Evolutionary conservation across 2,797 vertebrate genomes (phyloP), one percentile per base, ranked within the genome.

Genomic region (Falco biarmicus): DNA sequence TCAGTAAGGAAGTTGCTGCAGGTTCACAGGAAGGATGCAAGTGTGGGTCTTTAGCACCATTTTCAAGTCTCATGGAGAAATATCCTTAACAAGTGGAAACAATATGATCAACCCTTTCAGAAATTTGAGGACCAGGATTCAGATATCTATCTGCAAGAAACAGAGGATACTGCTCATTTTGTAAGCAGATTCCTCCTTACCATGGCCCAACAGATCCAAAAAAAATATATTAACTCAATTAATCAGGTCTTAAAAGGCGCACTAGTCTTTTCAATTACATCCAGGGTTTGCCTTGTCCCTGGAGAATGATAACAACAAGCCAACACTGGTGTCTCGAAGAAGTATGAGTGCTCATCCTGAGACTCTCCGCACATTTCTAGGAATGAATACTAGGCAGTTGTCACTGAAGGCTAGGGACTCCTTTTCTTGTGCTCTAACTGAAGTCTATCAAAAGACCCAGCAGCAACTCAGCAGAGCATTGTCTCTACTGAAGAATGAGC

Each of bases 371-470:
- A 10, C 14, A 75, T 59, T 92, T 89, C 75, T 85, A 94, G 75
- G 78, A 93, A 90, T 25, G 10, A 92, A 89, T 32, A 50, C 25
- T 28, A 68, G 60, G 48, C 45, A 85, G 56, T 48, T 95, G 80
- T 50, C 71, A 61, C 45, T 59, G 56, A 79, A 64, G 56, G 15
- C n/a, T 51, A 70, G 89, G 19, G 32, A 82, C 18, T 87, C 39
- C 34, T 84, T 86, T 75, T 45, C 64, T 75, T 82, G 54, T 79
- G 12, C 34, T 51, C 56, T 78, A 28, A 87, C 39, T 75, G 57
- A 90, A 93, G 34, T 61, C 86, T 90, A 92, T 65, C 86, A 76
- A 76, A 95, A 69, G 65, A 88, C 20, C 21, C 51, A 89, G 54
- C 10, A 89, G 56, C 47, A 87, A 51, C 13, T n/a, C n/a, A 63